Base-by-base conservation (phyloP, 2,888 invertebrate genomes). In the Dasysyrphus tricinctus region DNA sequence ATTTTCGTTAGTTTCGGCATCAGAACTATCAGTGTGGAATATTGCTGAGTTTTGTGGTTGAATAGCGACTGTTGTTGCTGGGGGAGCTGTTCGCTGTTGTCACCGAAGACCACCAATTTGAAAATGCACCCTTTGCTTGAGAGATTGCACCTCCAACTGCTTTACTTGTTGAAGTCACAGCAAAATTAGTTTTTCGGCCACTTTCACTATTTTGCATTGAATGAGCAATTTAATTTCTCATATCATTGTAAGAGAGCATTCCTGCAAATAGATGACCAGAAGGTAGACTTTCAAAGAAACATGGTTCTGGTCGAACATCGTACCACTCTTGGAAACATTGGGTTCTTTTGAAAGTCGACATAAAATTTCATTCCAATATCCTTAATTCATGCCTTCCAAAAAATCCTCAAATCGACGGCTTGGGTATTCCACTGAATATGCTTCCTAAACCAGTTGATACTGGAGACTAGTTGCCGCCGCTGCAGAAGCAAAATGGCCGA, bases 181-280 rank as follows among this genome's bases (percentile, higher is more conserved):
- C 98, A 91, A 98, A 97, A 90, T 98, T 98, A 84, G 98, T 94
- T 93, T 98, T 98, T 74, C 98, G 94, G 0, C 98, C 98, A 89
- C 98, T 96, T 92, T 98, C 98, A 47, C 97, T 97, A 90, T 96
- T 97, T 90, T 98, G 97, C 96, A 98, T 97, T 24, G 98, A 97
- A 91, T 98, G 97, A n/a, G 97, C 95, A 88, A 98, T 94, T 90
- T 97, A 95, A 5, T 98, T 93, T 92, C 97, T 98, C 96, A 99
- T 97, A 92, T 99, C 99, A 69, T 97, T 95, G 24, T 99, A 97
- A 16, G 97, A 98, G 12, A 99, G 93, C 89, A 98, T 98, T 0
- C 99, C 99, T 69, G 98, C 96, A 93, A 97, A 98, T 0, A 98
- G 98, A 93, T 99, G 99, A 14, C 97, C 96, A 5, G 97, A 95